A percentile compares a stretch with the other conserved stretches of the same genome.
These are phyloP conservation scores for Dorcus hopei DNA, from an alignment of 2,888 invertebrate genomes.

Conservation along the genomic window DNA sequence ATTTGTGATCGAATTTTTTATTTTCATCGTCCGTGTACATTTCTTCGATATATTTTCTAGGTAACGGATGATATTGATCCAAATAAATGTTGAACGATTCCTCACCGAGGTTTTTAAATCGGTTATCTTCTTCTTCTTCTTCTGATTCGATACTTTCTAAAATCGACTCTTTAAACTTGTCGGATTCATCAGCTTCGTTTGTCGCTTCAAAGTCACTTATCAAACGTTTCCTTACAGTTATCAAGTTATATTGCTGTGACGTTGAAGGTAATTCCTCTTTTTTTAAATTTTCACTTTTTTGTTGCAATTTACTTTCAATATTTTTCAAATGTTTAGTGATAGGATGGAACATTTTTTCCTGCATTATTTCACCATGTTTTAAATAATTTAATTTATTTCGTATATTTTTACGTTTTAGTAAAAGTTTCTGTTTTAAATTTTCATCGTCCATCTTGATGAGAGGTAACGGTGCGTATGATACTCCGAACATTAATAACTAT, in stretches of 20 bases:
- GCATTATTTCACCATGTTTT: conserved; percentile 3
- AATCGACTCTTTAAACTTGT: not conserved
- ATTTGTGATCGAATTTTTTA: conserved; percentile 19
- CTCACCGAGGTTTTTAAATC: not conserved
- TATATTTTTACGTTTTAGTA: not conserved
- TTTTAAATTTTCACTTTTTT: not conserved
- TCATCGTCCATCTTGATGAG: not conserved
- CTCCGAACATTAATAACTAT: too few species aligned
- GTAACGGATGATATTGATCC: conserved; percentile 16
- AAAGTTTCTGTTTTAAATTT: not conserved
- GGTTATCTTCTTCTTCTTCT: conserved; percentile 7
- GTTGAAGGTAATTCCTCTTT: not conserved
- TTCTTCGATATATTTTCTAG: conserved; percentile 13
- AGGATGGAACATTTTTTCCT: conserved; percentile 1
- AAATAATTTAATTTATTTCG: not conserved
- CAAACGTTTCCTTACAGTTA: not conserved
- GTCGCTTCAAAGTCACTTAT: not conserved
- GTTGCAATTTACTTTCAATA: too few species aligned
- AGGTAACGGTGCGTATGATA: not conserved
- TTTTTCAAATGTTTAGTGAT: not conserved
- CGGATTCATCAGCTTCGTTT: not conserved
- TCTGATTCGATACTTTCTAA: not conserved
- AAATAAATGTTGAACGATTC: not conserved
- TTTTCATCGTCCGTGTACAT: conserved; percentile 7
- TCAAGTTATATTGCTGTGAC: not conserved